Evolutionary conservation across 2,888 invertebrate genomes (phyloP), one percentile per base, ranked within the genome.

Genomic region (Macrophya annulata): DNA sequence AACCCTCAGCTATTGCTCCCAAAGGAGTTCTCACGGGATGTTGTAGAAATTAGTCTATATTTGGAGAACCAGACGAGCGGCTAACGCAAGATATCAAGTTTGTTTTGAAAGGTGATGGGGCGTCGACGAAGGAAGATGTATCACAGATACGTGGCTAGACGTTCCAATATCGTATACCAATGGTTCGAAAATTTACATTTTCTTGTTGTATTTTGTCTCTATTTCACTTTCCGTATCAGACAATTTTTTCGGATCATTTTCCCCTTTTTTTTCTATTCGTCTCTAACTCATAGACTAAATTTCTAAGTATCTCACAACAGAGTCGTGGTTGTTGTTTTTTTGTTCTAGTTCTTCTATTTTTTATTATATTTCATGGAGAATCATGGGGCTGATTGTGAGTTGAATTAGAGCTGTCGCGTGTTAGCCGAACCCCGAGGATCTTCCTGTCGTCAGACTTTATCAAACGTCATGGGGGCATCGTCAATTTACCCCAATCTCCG

Each of bases 11-110:
- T 90, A 92, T 91, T 90, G 90, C 89, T 90, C 93, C 89, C 92
- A 21, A 25, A 92, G 88, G 93, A 91, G 86, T 88, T 89, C 88
- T 87, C 87, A 85, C 55, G 82, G 89, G 89, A 90, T 89, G 89
- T 89, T 87, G 89, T 89, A 87, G 89, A 91, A 92, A 92, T 92
- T 91, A 91, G 91, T 92, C 92, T 92, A 91, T 90, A 91, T 91
- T 90, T 89, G 90, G 89, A 85, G 89, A 88, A 68, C 55, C 83
- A 48, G 85, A 62, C 72, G 71, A 84, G 72, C 79, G 40, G 59
- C 43, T 43, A 83, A 55, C 55, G 55, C 55, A 8, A 82, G 81
- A 55, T 84, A 79, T 83, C 72, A 55, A 55, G 51, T 59, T 77
- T 72, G 84, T 84, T 86, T 86, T 86, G 76, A 85, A 45, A 86